These are phyloP conservation scores for Macaca nemestrina DNA, from an alignment of 2,113 vertebrate genomes.

Conservation along the genomic window DNA sequence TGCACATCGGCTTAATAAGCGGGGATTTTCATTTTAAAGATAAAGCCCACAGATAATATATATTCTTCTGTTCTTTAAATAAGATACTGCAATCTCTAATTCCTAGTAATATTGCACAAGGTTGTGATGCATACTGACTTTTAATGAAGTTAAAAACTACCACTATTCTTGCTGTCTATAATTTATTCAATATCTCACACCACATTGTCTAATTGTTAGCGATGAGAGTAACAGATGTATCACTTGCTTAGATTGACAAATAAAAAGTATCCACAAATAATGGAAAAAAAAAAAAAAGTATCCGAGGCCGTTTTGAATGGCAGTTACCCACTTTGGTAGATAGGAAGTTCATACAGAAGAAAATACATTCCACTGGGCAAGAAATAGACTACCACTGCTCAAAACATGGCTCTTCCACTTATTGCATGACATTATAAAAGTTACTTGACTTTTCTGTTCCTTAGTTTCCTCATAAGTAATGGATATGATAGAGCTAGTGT, in stretches of 20 bases:
- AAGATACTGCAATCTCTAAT: not conserved
- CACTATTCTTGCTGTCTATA: not conserved
- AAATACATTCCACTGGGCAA: not conserved
- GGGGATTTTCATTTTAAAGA: slow-evolving; percentile 7
- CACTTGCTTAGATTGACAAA: not conserved
- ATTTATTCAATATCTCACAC: not conserved
- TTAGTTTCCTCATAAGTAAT: not conserved
- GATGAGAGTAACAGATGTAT: not conserved
- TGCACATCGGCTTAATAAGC: not conserved
- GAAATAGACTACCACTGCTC: not conserved
- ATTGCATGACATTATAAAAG: not conserved
- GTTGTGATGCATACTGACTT: not conserved
- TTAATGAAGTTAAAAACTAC: not conserved
- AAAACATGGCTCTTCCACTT: not conserved
- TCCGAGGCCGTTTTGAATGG: not conserved
- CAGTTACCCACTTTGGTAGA: not conserved
- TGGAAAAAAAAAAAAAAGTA: not conserved
- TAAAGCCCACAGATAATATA: not conserved
- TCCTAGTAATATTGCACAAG: not conserved
- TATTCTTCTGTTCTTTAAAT: not conserved
- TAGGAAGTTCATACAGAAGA: not conserved
- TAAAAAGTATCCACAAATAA: not conserved
- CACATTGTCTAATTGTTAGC: not conserved
- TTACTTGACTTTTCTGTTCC: not conserved
- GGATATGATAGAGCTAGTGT: not conserved